phyloP scores from a whole-genome alignment of 2,888 invertebrate genomes.

The Rhingia campestris region DNA sequence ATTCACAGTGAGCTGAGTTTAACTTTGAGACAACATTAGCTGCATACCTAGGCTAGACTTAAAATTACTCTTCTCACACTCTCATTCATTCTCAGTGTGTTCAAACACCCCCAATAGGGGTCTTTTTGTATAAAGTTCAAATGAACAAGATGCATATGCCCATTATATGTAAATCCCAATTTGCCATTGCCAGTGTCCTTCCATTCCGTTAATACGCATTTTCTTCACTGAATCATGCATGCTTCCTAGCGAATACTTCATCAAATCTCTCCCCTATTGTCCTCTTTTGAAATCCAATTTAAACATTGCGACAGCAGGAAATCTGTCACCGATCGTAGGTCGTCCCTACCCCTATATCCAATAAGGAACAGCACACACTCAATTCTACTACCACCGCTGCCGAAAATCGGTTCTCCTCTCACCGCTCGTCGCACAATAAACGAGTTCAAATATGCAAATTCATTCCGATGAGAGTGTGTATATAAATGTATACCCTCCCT shows the following conservation, averaged over 20 bases:
- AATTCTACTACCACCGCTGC: not conserved
- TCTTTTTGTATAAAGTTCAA: no score
- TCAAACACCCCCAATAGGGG: no score
- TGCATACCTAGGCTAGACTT: no score
- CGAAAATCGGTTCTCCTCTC: not conserved
- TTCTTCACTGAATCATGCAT: not conserved
- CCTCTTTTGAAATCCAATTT: slow-evolving; percentile 4
- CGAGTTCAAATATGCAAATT: slow-evolving; percentile 40
- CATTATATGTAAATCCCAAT: no score
- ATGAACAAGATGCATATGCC: no score
- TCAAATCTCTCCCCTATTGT: not conserved
- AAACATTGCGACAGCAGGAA: not conserved
- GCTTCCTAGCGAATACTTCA: not conserved
- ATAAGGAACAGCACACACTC: not conserved
- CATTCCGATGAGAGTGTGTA: slow-evolving; percentile 15
- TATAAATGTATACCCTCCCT: slow-evolving; percentile 24
- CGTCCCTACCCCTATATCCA: not conserved
- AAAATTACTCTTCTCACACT: no score
- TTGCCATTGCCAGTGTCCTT: not conserved
- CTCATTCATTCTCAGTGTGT: no score
- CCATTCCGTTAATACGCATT: not conserved
- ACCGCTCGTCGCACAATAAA: not conserved
- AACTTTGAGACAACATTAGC: no score
- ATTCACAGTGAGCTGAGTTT: no score
- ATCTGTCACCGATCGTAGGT: not conserved